Evolutionary conservation across 2,888 invertebrate species (phyloP).

Genomic region (Petrolisthes manimaculis): DNA sequence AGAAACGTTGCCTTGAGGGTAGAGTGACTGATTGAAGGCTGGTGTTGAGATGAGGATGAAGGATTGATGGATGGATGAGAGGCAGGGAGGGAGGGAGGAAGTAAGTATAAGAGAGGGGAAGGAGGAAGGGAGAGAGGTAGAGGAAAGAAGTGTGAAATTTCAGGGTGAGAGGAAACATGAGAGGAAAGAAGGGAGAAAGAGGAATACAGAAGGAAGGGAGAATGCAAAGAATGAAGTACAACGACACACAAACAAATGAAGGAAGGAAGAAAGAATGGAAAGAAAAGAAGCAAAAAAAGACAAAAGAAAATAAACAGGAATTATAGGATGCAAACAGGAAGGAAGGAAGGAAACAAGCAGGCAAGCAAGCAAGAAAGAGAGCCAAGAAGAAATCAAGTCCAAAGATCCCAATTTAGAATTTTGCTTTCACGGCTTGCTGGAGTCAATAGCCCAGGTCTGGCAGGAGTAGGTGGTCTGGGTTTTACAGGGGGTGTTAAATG

Average conservation of each 20-base stretch:
- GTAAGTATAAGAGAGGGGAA: background rate
- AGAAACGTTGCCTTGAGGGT: too few species aligned
- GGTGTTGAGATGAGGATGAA: background rate
- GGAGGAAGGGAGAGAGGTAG: background rate
- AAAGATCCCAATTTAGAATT: background rate
- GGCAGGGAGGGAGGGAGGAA: background rate
- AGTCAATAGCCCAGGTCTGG: too few species aligned
- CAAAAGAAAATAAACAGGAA: background rate
- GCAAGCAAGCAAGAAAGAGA: background rate
- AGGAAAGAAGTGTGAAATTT: background rate
- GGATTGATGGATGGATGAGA: background rate
- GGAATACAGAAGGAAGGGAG: background rate
- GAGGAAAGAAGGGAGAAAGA: background rate
- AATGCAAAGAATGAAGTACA: background rate
- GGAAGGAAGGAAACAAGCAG: background rate
- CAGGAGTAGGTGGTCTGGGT: too few species aligned
- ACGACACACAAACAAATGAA: background rate
- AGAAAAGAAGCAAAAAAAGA: background rate
- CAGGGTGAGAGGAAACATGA: background rate
- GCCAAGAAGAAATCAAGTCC: background rate
- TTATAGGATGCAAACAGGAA: background rate
- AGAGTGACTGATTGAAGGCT: too few species aligned
- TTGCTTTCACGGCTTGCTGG: too few species aligned
- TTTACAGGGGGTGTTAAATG: too few species aligned
- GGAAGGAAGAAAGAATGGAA: background rate